These are phyloP conservation scores for Ariopsis seemanni DNA, from an alignment of 2,113 vertebrate genomes.

Conservation along the genomic window DNA sequence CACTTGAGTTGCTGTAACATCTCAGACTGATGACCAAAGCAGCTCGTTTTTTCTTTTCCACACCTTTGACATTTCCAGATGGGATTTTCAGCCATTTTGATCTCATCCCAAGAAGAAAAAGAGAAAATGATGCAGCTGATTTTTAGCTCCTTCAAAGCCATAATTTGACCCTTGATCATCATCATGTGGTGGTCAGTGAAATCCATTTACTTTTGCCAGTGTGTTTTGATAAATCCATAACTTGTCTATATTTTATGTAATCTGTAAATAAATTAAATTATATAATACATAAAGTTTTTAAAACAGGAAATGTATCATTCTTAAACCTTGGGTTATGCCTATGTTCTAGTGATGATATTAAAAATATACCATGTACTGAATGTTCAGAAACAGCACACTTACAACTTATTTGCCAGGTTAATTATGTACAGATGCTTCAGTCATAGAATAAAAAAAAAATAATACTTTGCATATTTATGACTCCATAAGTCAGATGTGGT, in stretches of 20 bases:
- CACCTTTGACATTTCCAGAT: neutral
- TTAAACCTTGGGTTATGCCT: conserved; percentile 14
- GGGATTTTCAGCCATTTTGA: conserved; percentile 2
- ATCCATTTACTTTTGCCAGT: conserved; percentile 60
- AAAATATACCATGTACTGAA: conserved; percentile 1
- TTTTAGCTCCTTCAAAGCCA: conserved; percentile 80
- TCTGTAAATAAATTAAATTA: conserved; percentile 76
- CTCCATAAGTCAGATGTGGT: conserved; percentile 19
- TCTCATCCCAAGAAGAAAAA: neutral
- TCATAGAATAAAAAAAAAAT: neutral
- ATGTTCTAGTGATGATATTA: conserved; percentile 26
- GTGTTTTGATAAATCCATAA: conserved; percentile 84
- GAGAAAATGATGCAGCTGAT: neutral
- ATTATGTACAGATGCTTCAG: conserved; percentile 10
- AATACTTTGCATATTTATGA: conserved; percentile 29
- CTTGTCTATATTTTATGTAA: conserved; percentile 94
- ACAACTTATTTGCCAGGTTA: conserved; percentile 12
- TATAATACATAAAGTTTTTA: conserved; percentile 70
- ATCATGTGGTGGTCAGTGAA: neutral
- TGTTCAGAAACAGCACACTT: neutral
- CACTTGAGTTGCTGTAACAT: conserved; percentile 74
- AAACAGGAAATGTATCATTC: conserved; percentile 48
- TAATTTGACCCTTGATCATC: conserved; percentile 81
- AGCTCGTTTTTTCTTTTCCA: neutral
- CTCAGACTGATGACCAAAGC: conserved; percentile 63